phyloP scores from a whole-genome alignment of 2,888 invertebrate species.

The Mamestra brassicae region DNA sequence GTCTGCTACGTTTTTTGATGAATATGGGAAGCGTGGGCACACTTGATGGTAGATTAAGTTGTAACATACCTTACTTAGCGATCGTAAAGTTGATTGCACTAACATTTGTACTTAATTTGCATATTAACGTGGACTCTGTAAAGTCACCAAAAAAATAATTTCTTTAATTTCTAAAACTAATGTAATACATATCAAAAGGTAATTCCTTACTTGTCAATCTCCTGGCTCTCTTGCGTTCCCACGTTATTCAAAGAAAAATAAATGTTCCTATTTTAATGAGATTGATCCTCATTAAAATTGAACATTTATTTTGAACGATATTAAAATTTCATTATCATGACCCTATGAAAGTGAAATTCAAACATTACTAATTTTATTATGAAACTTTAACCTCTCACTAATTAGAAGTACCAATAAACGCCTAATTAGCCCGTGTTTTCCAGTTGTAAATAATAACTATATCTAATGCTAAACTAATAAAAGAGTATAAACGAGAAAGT shows the following conservation, averaged over 20 bases:
- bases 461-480: neutral
- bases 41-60: conserved; percentile 40
- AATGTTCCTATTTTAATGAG: too few species aligned
- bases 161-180: neutral
- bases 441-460: conserved; percentile 23
- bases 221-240: too few species aligned
- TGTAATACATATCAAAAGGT: too few species aligned
- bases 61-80: conserved; percentile 37
- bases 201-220: neutral
- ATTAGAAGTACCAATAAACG: conserved; percentile 50
- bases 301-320: neutral
- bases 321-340: neutral
- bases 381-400: conserved; percentile 22
- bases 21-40: conserved; percentile 54
- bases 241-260: neutral
- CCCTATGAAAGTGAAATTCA: conserved; percentile 32
- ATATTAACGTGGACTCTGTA: neutral
- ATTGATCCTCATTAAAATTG: neutral
- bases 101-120: conserved; percentile 18
- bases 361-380: conserved; percentile 30
- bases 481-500: conserved; percentile 8
- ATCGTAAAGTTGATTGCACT: conserved; percentile 47
- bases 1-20: conserved; percentile 11
- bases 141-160: neutral
- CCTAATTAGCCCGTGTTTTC: conserved; percentile 35